Evolutionary conservation across 2,888 invertebrate species (phyloP), one percentile per base, ranked within the genome.

Genomic region (Microctonus brassicae): DNA sequence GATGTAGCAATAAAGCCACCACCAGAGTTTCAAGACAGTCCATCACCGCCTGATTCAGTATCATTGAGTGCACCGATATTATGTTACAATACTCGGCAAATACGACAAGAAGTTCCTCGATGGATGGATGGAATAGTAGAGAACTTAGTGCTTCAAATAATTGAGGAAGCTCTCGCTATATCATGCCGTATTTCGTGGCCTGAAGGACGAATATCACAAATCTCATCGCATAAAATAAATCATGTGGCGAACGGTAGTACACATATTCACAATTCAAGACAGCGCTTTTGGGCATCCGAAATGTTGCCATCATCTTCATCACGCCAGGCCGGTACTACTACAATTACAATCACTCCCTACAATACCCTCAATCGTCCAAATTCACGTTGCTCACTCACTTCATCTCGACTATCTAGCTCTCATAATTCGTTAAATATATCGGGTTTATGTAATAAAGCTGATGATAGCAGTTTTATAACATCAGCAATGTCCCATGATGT

Each of bases 401-500:
- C 94, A 5, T 90, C 91, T n/a, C 91, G 95, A 2, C 89, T 95
- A 20, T 95, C 95, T 58, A 95, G 94, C 84, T 95, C 95, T 71
- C 95, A 96, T 87, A 95, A 95, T 84, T 95, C 95, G 0, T 85
- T 87, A 73, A 87, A 87, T 62, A 87, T 86, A 6, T 80, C 85
- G 10, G 87, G 87, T 6, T 89, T 95, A 72, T 92, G 93, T 76
- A 93, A 94, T 81, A 94, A 93, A 88, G 92, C 91, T 1, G 95
- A 95, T 82, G 95, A 95, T 85, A 95, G 95, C 22, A 94, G 92
- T 83, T 95, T 95, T 84, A 95, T 95, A 77, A 95, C 95, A 0
- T 95, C 95, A 83, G 95, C 95, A 36, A 95, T 95, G 89, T 95
- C 95, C 0, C 95, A 95, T 83, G 95, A 95, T 83, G 93, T 94